Evolutionary conservation across 37 sponge, comb jelly and placozoan species (phyloP), one percentile per base, ranked within the genome.

Genomic region (Aphrocallistes beatrix): DNA sequence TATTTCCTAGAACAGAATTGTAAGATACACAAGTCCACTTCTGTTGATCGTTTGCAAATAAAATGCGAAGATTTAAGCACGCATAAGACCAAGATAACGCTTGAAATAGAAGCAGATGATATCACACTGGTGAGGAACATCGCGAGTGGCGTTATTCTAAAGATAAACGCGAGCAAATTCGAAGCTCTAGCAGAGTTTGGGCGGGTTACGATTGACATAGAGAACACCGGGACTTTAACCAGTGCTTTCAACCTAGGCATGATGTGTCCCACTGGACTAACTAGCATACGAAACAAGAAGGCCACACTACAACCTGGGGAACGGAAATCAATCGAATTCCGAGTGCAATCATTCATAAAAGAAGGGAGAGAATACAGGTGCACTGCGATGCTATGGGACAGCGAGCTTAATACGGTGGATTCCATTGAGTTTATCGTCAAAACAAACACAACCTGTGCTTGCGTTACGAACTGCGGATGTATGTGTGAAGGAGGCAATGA

Each of bases 181-280:
- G 75, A 60, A 60, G 75, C 75, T 60, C 75, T 60, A 19, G n/a
- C 75, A 28, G 75, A 60, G n/a, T 60, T 60, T 13, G 75, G 75
- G 1, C 75, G 75, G n/a, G 75, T 60, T 32, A 60, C 75, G n/a
- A 60, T 60, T 60, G 75, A 60, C 25, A 60, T 60, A 25, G 75
- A 60, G 21, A 60, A 60, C 75, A 60, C 75, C 10, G 75, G 75
- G 75, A 60, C 75, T 25, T 60, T 60, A 30, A 60, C 75, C 6
- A 60, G 75, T 60, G 75, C 75, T 6, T 60, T 60, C 21, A 60
- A 60, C 21, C 8, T 60, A 60, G 75, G 75, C 25, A 32, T 60
- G 34, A 60, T 60, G 75, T 60, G 75, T 60, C 75, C 75, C 6
- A 30, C 10, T 3, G 75, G 75, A 32, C n/a, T 60, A 60, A 60